Evolutionary conservation across 2,797 vertebrate species (phyloP).

Genomic region (Acanthopagrus latus): DNA sequence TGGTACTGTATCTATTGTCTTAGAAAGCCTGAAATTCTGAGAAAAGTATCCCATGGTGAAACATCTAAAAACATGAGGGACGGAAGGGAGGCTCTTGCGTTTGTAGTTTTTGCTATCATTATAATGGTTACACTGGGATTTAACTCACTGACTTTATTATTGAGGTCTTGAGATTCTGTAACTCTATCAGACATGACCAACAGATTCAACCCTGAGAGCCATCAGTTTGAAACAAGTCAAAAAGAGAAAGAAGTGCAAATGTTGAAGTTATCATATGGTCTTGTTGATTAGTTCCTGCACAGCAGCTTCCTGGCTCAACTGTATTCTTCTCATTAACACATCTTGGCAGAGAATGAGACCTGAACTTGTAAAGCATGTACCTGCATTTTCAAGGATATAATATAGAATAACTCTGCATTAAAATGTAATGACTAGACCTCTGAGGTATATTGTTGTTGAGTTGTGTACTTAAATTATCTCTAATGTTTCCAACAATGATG

Average conservation of each 20-base stretch:
- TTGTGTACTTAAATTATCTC: too few species aligned
- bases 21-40: conserved; percentile 9
- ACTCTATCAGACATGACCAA: background rate
- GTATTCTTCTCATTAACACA: background rate
- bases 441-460: too few species aligned
- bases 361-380: background rate
- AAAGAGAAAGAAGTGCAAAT: background rate
- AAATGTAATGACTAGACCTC: too few species aligned
- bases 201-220: background rate
- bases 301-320: background rate
- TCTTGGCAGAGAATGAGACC: too few species aligned
- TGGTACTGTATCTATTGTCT: conserved; percentile 40
- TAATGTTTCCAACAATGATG: too few species aligned
- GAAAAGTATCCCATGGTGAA: conserved; percentile 13
- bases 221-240: background rate
- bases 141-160: background rate
- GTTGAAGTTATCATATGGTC: too few species aligned
- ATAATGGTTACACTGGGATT: background rate
- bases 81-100: background rate
- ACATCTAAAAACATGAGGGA: background rate
- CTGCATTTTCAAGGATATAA: background rate
- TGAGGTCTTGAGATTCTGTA: background rate
- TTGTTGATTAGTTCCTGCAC: background rate
- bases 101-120: background rate
- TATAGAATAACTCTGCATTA: too few species aligned